Evolutionary conservation across 2,888 invertebrate species (phyloP).

Genomic region (Conchocele bisecta): DNA sequence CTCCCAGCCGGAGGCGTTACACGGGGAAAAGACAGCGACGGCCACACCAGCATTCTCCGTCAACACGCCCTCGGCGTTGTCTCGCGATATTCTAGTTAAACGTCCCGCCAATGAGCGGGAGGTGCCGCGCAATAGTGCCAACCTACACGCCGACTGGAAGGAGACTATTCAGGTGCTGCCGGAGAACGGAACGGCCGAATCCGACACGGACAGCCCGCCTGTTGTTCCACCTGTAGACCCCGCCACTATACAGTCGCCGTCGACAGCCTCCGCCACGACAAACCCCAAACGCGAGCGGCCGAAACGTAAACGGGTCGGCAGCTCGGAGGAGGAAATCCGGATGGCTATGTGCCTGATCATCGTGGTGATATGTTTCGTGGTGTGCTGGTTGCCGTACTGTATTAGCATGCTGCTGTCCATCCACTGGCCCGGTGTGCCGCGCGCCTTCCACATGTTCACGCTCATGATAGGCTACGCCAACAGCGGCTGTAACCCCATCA

Average conservation of each 20-base stretch:
- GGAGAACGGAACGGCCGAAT: too few species aligned
- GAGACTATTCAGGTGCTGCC: too few species aligned
- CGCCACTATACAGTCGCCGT: neutral
- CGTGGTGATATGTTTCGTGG: constrained; percentile 72
- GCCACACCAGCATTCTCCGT: neutral
- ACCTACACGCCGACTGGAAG: neutral
- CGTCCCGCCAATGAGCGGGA: neutral
- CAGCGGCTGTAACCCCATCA: constrained; percentile 75
- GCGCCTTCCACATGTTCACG: constrained; percentile 70
- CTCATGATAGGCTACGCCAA: constrained; percentile 77
- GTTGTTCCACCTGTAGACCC: too few species aligned
- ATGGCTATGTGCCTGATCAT: constrained; percentile 69
- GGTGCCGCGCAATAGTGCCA: too few species aligned
- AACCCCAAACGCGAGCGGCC: too few species aligned
- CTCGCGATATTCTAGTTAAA: too few species aligned
- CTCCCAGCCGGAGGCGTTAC: too few species aligned
- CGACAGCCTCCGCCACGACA: neutral
- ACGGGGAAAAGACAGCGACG: neutral
- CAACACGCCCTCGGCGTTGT: neutral
- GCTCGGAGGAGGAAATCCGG: constrained; percentile 70
- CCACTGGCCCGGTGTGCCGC: constrained; percentile 43
- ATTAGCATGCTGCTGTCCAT: constrained; percentile 75
- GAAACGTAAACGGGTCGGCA: too few species aligned
- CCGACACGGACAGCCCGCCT: too few species aligned
- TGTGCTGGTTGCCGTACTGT: constrained; percentile 79